Base-by-base conservation (phyloP, 2,113 vertebrate genomes). In the Pongo abelii region DNA sequence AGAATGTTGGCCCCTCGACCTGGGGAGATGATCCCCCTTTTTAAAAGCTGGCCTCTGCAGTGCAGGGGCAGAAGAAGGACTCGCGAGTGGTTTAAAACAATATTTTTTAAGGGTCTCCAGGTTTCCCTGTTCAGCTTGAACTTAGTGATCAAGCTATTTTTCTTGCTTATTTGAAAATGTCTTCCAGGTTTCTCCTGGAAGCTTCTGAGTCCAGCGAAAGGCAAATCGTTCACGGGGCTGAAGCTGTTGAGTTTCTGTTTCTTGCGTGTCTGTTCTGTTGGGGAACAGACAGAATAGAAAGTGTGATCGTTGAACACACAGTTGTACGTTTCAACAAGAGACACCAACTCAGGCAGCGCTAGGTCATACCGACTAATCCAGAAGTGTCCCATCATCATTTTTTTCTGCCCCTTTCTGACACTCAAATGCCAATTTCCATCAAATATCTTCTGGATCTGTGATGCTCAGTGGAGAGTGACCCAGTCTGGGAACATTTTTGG, bases 201-300 rank as follows among this genome's bases (percentile, higher is more conserved):
- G 64, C 79, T 32, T 84, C 87, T 61, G 75, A 52, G 23, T 81
- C 52, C 10, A n/a, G 20, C 5, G 57, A 86, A 32, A 77, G n/a
- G 85, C 25, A 61, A 46, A 10, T 14, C 7, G 46, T 38, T 46
- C 25, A 77, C 7, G 23, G 40, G 43, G 18, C 83, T 6, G 75
- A 92, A 27, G 32, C 75, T 84, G 91, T 2, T 48, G 43, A 81
- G 87, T 87, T 94, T 90, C 84, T 69, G 83, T 91, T 97, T 96
- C 85, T 87, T 91, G 85, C 70, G 30, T 0, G 12, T 9, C 18
- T 55, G 18, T 55, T 55, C 52, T 55, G 18, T 20, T 55, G 52
- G 52, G 20, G 52, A 20, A 35, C 30, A 14, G 61, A 43, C 13
- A 55, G 64, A 27, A 9, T n/a, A 75, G 67, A 89, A 85, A 83